Evolutionary conservation across 2,113 vertebrate genomes (phyloP).

Genomic region (Takifugu flavidus): DNA sequence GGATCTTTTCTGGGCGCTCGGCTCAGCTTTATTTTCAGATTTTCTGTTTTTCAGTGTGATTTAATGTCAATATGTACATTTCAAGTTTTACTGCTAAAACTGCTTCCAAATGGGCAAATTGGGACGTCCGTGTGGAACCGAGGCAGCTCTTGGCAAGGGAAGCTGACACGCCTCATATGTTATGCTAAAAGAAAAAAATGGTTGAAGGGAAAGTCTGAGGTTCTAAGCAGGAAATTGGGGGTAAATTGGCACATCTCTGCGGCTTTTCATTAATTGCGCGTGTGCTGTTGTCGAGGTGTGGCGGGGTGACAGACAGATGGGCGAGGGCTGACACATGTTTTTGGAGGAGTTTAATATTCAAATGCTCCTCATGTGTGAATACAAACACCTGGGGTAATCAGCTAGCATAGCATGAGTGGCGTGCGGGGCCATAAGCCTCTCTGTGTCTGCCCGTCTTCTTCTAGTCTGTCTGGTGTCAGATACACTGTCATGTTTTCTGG

Average conservation of each 20-base stretch:
- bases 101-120: slow-evolving; percentile 56
- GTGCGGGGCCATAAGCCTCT: slow-evolving; percentile 46
- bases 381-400: slow-evolving; percentile 67
- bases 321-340: slow-evolving; percentile 63
- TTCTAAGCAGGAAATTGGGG: slow-evolving; percentile 56
- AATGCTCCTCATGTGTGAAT: slow-evolving; percentile 61
- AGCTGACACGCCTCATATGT: slow-evolving; percentile 56
- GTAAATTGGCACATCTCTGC: slow-evolving; percentile 65
- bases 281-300: slow-evolving; percentile 51
- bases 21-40: neutral
- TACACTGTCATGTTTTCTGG: slow-evolving; percentile 48
- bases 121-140: slow-evolving; percentile 54
- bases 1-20: no score
- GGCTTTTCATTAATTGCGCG: slow-evolving; percentile 65
- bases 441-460: slow-evolving; percentile 46
- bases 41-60: neutral
- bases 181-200: slow-evolving; percentile 62
- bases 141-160: slow-evolving; percentile 48
- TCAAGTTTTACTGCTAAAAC: slow-evolving; percentile 35
- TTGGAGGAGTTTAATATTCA: slow-evolving; percentile 66
- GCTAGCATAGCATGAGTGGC: slow-evolving; percentile 41
- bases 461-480: slow-evolving; percentile 36
- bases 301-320: slow-evolving; percentile 63
- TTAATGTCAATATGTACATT: slow-evolving; percentile 13
- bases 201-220: slow-evolving; percentile 44